Evolutionary conservation across 2,888 invertebrate genomes (phyloP).

Genomic region (Zhuqinia jingwanae): DNA sequence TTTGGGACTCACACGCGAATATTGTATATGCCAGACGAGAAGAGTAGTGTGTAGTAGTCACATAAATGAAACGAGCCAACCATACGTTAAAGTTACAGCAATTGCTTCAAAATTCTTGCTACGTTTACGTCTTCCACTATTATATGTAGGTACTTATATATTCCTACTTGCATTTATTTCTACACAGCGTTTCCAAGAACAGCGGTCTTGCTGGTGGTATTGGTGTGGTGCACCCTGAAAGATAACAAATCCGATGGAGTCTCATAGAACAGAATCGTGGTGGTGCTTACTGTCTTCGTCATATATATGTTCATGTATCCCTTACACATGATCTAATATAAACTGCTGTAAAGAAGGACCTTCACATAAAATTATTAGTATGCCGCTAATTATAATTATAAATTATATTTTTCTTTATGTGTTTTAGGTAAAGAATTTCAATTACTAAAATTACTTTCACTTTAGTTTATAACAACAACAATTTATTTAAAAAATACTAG

Average conservation of each 20-base stretch:
- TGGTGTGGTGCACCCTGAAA: constrained; percentile 37
- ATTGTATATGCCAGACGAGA: background rate
- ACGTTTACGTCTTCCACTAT: constrained; percentile 25
- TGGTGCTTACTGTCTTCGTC: constrained; percentile 32
- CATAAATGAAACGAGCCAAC: constrained; percentile 48
- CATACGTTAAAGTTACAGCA: constrained; percentile 46
- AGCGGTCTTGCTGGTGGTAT: background rate
- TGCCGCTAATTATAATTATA: too few species aligned
- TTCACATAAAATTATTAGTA: constrained; percentile 28
- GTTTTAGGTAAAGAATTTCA: too few species aligned
- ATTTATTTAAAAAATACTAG: too few species aligned
- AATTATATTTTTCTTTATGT: too few species aligned
- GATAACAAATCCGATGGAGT: constrained; percentile 44
- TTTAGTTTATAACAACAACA: too few species aligned
- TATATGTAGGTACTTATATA: too few species aligned
- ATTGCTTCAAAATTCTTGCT: constrained; percentile 54
- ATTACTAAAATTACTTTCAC: too few species aligned
- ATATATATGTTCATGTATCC: background rate
- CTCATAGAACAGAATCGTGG: constrained; percentile 8
- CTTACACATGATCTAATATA: background rate
- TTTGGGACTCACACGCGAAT: constrained; percentile 19
- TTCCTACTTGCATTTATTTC: background rate
- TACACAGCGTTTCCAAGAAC: constrained; percentile 31
- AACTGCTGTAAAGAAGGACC: background rate
- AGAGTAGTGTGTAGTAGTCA: background rate